phyloP scores from a whole-genome alignment of 2,888 invertebrate species.

The Amiota mariae region DNA sequence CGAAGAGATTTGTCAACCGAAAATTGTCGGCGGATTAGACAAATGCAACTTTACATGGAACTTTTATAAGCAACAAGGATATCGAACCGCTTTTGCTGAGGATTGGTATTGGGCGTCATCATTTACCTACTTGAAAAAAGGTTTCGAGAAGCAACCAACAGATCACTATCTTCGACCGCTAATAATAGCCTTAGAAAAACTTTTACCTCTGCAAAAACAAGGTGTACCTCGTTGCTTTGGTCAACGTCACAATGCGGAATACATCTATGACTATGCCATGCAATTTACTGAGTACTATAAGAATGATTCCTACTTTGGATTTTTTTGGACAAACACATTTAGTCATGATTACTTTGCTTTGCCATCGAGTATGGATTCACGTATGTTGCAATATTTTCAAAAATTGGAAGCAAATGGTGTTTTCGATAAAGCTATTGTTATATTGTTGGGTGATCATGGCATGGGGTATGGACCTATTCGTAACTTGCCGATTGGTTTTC shows the following conservation, averaged over 20 bases:
- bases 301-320: constrained; percentile 78
- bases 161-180: constrained; percentile 87
- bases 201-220: constrained; percentile 73
- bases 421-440: constrained; percentile 79
- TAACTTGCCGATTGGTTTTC: constrained; percentile 79
- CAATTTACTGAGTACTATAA: constrained; percentile 79
- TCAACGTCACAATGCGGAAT: constrained; percentile 78
- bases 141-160: constrained; percentile 83
- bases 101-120: constrained; percentile 82
- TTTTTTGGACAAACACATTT: constrained; percentile 86
- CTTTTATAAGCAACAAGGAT: constrained; percentile 80
- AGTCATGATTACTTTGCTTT: constrained; percentile 81
- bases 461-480: constrained; percentile 59
- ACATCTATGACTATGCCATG: constrained; percentile 79
- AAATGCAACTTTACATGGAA: constrained; percentile 85
- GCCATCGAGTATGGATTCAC: constrained; percentile 79
- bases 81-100: constrained; percentile 86
- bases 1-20: constrained; percentile 74
- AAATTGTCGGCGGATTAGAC: constrained; percentile 77
- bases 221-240: constrained; percentile 77
- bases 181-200: constrained; percentile 79
- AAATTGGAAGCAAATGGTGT: constrained; percentile 76
- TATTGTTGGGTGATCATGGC: constrained; percentile 83
- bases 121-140: constrained; percentile 78
- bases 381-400: constrained; percentile 77